Percentiles rank a stretch among this genome's conserved stretches.
Evolutionary conservation across 2,888 invertebrate genomes (phyloP).

Genomic region (Pasiphila rectangulata): DNA sequence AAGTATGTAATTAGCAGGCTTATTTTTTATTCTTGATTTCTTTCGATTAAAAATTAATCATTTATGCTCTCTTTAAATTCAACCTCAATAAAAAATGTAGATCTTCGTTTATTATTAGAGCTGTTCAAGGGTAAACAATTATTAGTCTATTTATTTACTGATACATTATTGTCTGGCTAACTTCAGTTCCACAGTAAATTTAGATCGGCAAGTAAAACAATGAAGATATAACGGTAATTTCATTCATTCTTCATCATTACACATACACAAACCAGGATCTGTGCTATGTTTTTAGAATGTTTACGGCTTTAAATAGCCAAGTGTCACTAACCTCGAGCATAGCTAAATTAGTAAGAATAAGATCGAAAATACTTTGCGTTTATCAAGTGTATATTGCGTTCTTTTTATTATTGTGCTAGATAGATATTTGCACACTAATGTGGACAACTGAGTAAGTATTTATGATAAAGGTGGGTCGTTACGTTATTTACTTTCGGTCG

Average conservation of each 20-base stretch:
- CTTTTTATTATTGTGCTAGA: slow-evolving; percentile 1
- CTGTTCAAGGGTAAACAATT: neutral
- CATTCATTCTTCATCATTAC: neutral
- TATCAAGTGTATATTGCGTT: neutral
- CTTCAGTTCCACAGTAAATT: neutral
- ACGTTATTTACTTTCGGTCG: no score
- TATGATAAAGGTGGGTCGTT: no score
- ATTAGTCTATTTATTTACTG: no score
- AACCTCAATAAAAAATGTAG: no score
- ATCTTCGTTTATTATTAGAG: no score
- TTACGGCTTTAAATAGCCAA: slow-evolving; percentile 8
- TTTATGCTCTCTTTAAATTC: no score
- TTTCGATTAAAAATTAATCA: no score
- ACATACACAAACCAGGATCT: neutral
- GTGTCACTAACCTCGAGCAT: slow-evolving; percentile 9
- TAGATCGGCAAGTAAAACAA: neutral
- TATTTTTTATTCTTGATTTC: no score
- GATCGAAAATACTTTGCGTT: slow-evolving; percentile 5
- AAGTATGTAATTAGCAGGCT: no score
- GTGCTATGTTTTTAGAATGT: neutral
- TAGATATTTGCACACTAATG: neutral
- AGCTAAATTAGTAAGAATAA: slow-evolving; percentile 3
- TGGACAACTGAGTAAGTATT: no score
- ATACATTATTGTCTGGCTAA: neutral
- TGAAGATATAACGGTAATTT: neutral